phyloP scores from a whole-genome alignment of 1,140 invertebrate species.

The Drosophila truncata region DNA sequence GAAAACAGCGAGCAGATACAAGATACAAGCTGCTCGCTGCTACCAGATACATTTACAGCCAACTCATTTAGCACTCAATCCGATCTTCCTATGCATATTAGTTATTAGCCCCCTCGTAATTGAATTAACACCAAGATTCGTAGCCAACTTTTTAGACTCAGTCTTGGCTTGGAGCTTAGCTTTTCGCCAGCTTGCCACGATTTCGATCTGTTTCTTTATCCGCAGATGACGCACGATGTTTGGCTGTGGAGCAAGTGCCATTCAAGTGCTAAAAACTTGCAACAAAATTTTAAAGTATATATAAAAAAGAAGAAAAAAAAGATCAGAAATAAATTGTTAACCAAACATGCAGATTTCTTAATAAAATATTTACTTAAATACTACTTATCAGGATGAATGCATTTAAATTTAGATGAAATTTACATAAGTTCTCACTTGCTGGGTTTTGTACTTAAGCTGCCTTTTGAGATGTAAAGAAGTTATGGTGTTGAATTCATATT shows the following conservation, averaged over 20 bases:
- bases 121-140: slow-evolving; percentile 71
- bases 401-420: slow-evolving; percentile 38
- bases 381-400: not conserved
- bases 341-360: slow-evolving; percentile 5
- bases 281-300: slow-evolving; percentile 16
- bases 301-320: not conserved
- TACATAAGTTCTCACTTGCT: slow-evolving; percentile 14
- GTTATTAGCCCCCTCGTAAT: slow-evolving; percentile 72
- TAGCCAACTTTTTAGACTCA: slow-evolving; percentile 20
- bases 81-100: slow-evolving; percentile 75
- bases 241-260: slow-evolving; percentile 37
- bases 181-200: slow-evolving; percentile 23
- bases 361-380: slow-evolving; percentile 25
- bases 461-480: not conserved
- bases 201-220: slow-evolving; percentile 32
- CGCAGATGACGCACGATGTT: slow-evolving; percentile 46
- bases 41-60: slow-evolving; percentile 33
- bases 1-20: slow-evolving; percentile 51
- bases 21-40: slow-evolving; percentile 22
- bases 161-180: slow-evolving; percentile 18
- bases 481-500: not conserved
- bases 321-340: not conserved
- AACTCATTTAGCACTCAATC: slow-evolving; percentile 43
- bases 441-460: not conserved
- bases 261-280: slow-evolving; percentile 61